phyloP scores from a whole-genome alignment of 2,888 invertebrate species.

The Athripsodes cinereus region DNA sequence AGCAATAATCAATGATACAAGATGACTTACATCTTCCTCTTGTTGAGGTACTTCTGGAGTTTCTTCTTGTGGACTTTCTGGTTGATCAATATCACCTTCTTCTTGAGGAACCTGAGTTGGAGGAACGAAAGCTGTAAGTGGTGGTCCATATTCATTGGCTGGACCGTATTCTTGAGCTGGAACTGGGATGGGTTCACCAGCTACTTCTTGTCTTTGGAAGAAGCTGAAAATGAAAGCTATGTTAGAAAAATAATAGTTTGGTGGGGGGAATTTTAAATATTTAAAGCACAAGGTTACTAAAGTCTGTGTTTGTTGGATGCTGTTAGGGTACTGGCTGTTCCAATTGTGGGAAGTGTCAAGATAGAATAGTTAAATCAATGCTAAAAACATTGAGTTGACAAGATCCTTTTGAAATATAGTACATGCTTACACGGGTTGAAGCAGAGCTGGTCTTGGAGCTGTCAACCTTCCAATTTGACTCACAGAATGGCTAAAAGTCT shows the following conservation, averaged over 20 bases:
- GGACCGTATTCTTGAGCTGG: constrained; percentile 19
- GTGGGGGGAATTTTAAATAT: too few species aligned
- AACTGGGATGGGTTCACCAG: constrained; percentile 14
- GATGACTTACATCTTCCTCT: constrained; percentile 15
- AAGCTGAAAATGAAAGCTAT: neutral
- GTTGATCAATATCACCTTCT: constrained; percentile 13
- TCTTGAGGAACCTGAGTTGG: constrained; percentile 14
- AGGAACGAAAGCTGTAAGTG: constrained; percentile 16
- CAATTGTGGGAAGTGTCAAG: too few species aligned
- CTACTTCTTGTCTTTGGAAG: constrained; percentile 18
- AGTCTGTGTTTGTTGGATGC: too few species aligned
- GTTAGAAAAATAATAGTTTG: too few species aligned
- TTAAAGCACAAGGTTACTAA: too few species aligned
- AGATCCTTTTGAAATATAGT: too few species aligned
- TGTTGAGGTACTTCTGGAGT: constrained; percentile 8
- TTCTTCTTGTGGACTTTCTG: constrained; percentile 11
- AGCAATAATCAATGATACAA: too few species aligned
- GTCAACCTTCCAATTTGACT: constrained; percentile 19
- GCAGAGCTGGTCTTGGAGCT: constrained; percentile 14
- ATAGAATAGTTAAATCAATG: too few species aligned
- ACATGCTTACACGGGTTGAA: constrained; percentile 12
- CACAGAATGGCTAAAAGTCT: neutral
- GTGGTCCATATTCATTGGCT: constrained; percentile 20
- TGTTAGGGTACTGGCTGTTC: too few species aligned
- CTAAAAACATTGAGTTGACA: too few species aligned